A percentile compares a stretch with the other conserved stretches of the same genome.
These are phyloP conservation scores for Nyctereutes procyonoides DNA, from an alignment of 2,113 vertebrate species.

Conservation along the genomic window DNA sequence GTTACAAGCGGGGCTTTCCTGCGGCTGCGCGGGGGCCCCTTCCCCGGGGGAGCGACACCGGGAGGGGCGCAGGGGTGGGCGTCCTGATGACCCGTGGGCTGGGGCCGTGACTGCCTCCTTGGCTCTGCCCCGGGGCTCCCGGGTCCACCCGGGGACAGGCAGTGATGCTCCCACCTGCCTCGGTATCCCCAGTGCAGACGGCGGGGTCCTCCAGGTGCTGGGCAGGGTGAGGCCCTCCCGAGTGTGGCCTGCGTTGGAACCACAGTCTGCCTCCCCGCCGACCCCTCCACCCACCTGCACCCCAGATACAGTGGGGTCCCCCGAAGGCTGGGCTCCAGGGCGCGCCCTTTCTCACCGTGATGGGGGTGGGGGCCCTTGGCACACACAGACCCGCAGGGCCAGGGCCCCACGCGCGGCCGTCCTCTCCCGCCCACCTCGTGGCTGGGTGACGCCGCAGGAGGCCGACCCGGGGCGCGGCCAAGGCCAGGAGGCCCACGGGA, in stretches of 20 bases:
- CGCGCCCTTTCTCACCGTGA: too few relatives aligned
- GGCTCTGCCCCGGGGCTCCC: not conserved
- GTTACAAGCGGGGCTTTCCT: fast-evolving
- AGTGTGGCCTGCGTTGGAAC: not conserved
- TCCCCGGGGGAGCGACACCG: not conserved
- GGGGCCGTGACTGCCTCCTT: too few relatives aligned
- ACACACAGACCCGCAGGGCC: too few relatives aligned
- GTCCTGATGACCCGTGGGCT: not conserved
- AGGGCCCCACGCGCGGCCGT: too few relatives aligned
- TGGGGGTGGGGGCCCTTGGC: too few relatives aligned
- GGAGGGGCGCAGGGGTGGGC: too few relatives aligned
- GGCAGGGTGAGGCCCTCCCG: not conserved
- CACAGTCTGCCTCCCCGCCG: not conserved
- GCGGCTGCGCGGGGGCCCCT: not conserved
- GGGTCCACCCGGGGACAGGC: not conserved
- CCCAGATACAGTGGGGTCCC: too few relatives aligned
- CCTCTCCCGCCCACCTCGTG: too few relatives aligned
- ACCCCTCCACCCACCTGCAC: not conserved
- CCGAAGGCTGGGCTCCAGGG: too few relatives aligned
- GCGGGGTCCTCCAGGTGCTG: not conserved
- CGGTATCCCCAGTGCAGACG: not conserved
- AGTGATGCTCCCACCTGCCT: not conserved
- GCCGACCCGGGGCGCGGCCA: too few relatives aligned
- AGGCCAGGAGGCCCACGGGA: too few relatives aligned
- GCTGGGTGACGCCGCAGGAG: too few relatives aligned